Evolutionary conservation across 2,113 vertebrate species (phyloP).

Genomic region (Epinephelus moara): DNA sequence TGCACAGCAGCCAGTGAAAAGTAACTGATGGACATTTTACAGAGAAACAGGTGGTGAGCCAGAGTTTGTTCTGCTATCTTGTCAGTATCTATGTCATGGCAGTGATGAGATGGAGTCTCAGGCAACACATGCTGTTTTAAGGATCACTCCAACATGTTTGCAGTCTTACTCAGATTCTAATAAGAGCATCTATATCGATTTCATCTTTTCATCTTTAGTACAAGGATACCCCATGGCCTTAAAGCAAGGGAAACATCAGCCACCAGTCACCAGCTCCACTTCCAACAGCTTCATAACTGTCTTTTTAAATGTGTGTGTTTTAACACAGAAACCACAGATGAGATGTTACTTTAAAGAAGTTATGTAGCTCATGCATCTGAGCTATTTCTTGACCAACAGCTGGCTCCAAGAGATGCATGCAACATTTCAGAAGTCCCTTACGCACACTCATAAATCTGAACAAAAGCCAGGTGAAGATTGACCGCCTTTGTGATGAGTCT

Average conservation of each 20-base stretch:
- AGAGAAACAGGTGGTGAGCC: conserved; percentile 2
- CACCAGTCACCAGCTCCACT: background rate
- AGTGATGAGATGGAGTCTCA: background rate
- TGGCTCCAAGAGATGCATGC: background rate
- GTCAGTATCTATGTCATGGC: background rate
- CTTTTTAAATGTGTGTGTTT: background rate
- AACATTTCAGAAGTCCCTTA: background rate
- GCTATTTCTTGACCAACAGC: conserved; percentile 12
- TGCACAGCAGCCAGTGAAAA: background rate
- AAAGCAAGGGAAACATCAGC: background rate
- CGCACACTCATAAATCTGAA: conserved; percentile 34
- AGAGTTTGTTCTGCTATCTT: background rate
- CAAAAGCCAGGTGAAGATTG: conserved; percentile 2
- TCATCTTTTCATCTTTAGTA: background rate
- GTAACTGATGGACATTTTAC: background rate
- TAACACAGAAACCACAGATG: conserved; percentile 7
- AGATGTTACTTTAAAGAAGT: conserved; percentile 6
- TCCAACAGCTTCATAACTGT: background rate
- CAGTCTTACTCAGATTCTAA: background rate
- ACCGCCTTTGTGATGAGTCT: background rate
- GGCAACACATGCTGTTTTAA: background rate
- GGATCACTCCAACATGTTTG: background rate
- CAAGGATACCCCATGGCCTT: background rate
- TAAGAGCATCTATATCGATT: background rate
- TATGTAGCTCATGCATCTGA: background rate